phyloP scores from a whole-genome alignment of 2,797 vertebrate genomes.

The Moxostoma hubbsi region DNA sequence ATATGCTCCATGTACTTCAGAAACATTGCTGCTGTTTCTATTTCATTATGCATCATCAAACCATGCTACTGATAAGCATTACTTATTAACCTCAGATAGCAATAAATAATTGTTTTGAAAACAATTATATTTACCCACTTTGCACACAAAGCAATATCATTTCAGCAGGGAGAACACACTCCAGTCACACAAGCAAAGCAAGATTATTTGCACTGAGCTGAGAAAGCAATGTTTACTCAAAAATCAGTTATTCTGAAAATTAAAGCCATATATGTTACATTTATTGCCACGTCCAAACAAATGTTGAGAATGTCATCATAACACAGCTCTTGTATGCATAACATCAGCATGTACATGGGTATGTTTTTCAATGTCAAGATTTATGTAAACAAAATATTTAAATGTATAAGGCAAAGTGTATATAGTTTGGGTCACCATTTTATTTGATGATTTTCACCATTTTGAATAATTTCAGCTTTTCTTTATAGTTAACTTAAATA shows the following conservation, averaged over 20 bases:
- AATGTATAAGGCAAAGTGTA: too few species aligned
- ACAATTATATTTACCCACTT: constrained; percentile 5
- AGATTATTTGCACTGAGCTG: constrained; percentile 8
- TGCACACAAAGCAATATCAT: constrained; percentile 13
- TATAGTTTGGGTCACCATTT: too few species aligned
- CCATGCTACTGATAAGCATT: neutral
- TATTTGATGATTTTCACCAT: too few species aligned
- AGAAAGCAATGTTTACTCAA: neutral
- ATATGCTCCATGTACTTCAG: constrained; percentile 47
- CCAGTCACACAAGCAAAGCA: constrained; percentile 26
- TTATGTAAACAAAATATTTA: too few species aligned
- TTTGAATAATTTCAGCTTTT: too few species aligned
- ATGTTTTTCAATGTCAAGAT: neutral
- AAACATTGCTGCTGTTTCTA: constrained; percentile 36
- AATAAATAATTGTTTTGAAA: constrained; percentile 45
- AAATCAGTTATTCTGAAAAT: neutral
- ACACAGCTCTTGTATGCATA: too few species aligned
- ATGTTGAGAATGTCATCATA: too few species aligned
- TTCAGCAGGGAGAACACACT: neutral
- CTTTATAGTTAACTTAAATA: too few species aligned
- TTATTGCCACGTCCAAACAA: too few species aligned
- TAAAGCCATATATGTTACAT: neutral
- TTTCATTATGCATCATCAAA: constrained; percentile 1
- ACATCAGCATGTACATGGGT: too few species aligned
- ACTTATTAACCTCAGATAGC: constrained; percentile 28